phyloP scores from a whole-genome alignment of 2,113 vertebrate genomes.

The Pycnonotus jocosus region DNA sequence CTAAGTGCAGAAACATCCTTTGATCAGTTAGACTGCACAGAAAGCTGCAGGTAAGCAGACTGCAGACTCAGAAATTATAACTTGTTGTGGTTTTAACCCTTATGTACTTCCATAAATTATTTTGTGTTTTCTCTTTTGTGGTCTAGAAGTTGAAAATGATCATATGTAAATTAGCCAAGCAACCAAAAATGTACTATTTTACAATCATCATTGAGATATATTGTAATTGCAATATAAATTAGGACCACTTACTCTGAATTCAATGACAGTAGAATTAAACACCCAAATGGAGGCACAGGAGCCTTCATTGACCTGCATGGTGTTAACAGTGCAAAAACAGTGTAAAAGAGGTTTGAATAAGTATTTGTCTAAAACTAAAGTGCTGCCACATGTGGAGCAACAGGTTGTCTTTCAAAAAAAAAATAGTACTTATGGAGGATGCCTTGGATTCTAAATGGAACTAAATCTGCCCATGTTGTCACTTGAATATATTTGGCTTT shows the following conservation, averaged over 20 bases:
- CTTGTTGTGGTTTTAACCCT: background rate
- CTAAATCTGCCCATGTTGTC: background rate
- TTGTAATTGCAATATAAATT: background rate
- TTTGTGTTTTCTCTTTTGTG: background rate
- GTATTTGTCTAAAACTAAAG: background rate
- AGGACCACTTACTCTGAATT: background rate
- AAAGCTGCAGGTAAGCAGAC: background rate
- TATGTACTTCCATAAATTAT: background rate
- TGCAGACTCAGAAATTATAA: background rate
- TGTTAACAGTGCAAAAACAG: background rate
- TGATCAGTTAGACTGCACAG: background rate
- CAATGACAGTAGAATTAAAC: background rate
- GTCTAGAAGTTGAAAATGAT: background rate
- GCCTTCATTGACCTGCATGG: fast-evolving
- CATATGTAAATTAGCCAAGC: background rate
- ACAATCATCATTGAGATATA: background rate
- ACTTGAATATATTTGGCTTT: background rate
- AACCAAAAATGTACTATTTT: background rate
- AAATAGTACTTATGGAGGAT: background rate
- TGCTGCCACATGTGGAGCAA: background rate
- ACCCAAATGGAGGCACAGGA: background rate
- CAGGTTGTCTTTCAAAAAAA: background rate
- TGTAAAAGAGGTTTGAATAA: background rate
- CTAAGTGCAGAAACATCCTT: background rate
- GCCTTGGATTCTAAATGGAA: background rate